Percentiles rank a stretch among this genome's conserved stretches.
phyloP scores from a whole-genome alignment of 2,113 vertebrate species.

The Misgurnus anguillicaudatus region DNA sequence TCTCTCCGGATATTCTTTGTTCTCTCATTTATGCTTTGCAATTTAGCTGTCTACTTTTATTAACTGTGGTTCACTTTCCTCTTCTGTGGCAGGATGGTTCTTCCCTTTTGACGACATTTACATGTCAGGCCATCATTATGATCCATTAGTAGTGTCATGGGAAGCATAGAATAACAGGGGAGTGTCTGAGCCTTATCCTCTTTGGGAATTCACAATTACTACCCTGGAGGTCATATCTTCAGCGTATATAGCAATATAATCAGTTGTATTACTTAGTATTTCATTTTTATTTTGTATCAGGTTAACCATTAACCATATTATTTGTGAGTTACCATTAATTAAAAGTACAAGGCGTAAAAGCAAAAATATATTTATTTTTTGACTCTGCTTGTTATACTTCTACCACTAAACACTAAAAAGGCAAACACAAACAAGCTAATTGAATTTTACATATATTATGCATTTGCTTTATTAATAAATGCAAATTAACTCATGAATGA shows the following conservation, averaged over 20 bases:
- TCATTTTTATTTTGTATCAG: background rate
- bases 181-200: background rate
- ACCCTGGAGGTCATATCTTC: background rate
- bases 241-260: background rate
- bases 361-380: too few species aligned
- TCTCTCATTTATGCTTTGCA: background rate
- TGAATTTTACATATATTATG: background rate
- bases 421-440: background rate
- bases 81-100: slow-evolving; percentile 28
- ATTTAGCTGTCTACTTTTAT: slow-evolving; percentile 1
- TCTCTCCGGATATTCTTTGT: background rate
- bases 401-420: background rate
- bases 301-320: background rate
- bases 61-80: slow-evolving; percentile 2
- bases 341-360: too few species aligned
- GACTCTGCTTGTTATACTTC: too few species aligned
- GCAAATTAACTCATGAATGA: background rate
- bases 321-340: too few species aligned
- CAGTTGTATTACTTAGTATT: background rate
- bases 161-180: background rate
- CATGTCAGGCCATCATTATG: background rate
- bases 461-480: background rate
- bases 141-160: slow-evolving; percentile 7
- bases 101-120: background rate
- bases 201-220: background rate